phyloP scores from a whole-genome alignment of 1,140 invertebrate genomes.

The Euura lappo region DNA sequence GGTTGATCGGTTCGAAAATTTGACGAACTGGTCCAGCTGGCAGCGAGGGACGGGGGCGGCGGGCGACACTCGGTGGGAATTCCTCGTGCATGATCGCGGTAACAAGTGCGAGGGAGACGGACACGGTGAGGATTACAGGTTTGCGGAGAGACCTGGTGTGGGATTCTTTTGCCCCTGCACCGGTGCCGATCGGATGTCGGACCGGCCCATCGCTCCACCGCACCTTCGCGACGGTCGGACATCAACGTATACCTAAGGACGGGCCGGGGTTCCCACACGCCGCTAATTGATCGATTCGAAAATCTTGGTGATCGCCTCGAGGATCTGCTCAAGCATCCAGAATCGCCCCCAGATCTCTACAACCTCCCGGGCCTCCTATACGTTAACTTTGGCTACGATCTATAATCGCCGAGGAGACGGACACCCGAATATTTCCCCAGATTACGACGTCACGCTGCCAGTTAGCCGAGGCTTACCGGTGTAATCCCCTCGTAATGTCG shows the following conservation, averaged over 20 bases:
- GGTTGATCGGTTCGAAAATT: slow-evolving; percentile 39
- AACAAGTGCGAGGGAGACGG: slow-evolving; percentile 29
- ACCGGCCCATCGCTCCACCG: background rate
- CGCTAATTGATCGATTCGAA: slow-evolving; percentile 62
- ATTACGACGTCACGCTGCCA: slow-evolving; percentile 60
- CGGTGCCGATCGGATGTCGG: slow-evolving; percentile 43
- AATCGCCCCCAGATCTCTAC: slow-evolving; percentile 23
- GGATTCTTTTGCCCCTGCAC: slow-evolving; percentile 33
- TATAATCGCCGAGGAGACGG: slow-evolving; percentile 22
- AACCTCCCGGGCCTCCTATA: slow-evolving; percentile 21
- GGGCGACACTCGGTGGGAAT: slow-evolving; percentile 23
- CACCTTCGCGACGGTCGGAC: slow-evolving; percentile 36
- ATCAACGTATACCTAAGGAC: slow-evolving; percentile 22
- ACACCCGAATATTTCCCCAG: slow-evolving; percentile 55
- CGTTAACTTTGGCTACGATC: slow-evolving; percentile 18
- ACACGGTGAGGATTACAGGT: slow-evolving; percentile 54
- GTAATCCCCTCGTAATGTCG: slow-evolving; percentile 57
- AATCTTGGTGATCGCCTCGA: slow-evolving; percentile 56
- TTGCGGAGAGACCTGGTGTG: slow-evolving; percentile 58
- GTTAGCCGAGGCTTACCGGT: slow-evolving; percentile 53
- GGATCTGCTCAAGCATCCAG: slow-evolving; percentile 42
- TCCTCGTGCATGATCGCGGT: slow-evolving; percentile 27
- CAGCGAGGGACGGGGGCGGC: slow-evolving; percentile 17
- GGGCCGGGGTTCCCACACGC: slow-evolving; percentile 55
- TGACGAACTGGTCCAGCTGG: slow-evolving; percentile 33